Base-by-base conservation (phyloP, 1,140 invertebrate species). In the Callitettix versicolor region DNA sequence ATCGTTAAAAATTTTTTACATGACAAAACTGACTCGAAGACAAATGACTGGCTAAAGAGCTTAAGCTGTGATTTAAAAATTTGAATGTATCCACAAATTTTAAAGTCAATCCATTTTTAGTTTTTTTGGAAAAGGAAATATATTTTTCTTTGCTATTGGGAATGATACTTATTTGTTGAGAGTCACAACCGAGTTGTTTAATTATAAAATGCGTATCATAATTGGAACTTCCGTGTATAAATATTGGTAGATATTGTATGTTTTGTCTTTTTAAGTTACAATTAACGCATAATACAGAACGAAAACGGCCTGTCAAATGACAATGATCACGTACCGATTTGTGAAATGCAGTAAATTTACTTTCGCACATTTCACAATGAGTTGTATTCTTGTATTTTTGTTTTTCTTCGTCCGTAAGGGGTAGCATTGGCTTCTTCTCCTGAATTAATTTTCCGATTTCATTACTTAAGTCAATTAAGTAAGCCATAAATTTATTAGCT, bases 141-240 rank as follows among this genome's bases (percentile, higher is more conserved):
- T 48, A 55, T 38, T 55, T 55, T 18, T 55, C 54, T 22, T n/a
- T 55, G n/a, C 18, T 40, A 24, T 55, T 48, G 14, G 54, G 44
- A 12, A 55, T 55, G 1, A 55, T 38, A 55, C 18, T 41, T 11
- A 55, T 49, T 22, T 41, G 15, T 17, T 40, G 11, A 11, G 47
- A 17, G 33, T 55, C 54, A 40, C 21, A 49, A 38, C 38, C 54
- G 26, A 55, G 48, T 26, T 49, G 14, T 36, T 49, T 47, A 21
- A 55, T 18, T 12, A 55, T 55, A 21, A 55, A 55, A 46, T 55
- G 54, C 4, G 24, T 15, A 24, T 55, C 54, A 55, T 55, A 55
- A 9, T 55, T 36, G 15, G 54, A 55, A 14, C 44, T 24, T n/a
- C 36, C 36, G 22, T 55, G 54, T 2, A 55, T 22, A 21, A 43